Evolutionary conservation across 23 tunicate genomes (phyloP), one percentile per base, ranked within the genome.

Genomic region (Halocynthia aurantium): DNA sequence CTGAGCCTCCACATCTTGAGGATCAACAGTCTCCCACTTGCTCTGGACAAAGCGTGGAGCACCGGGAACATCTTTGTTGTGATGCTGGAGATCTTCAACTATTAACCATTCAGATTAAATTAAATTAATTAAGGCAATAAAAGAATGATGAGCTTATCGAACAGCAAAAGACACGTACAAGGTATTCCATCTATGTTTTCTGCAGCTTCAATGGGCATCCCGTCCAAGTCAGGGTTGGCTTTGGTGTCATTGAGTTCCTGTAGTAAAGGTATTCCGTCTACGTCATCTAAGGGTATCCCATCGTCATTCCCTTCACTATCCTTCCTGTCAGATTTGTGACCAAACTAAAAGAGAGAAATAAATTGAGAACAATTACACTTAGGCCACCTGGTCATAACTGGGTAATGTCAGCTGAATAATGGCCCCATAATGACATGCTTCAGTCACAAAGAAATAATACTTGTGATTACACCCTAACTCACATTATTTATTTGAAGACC

Each of bases 11-110:
- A 92, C 98, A 40, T 86, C 98, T 70, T 86, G 93, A 6, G 91
- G 91, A 78, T 92, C 86, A 20, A 92, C 98, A 7, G 92, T 92
- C 72, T 92, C 98, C 98, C 98, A 92, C 53, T 92, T 92, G 57
- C 93, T 87, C 68, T 86, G 92, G 8, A 92, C 85, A 64, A 92
- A 92, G 19, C 92, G 66, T 10, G 89, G 89, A 20, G 78, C n/a
- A 8, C 10, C 78, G 15, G 44, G 2, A 31, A 31, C 44, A 31
- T 31, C 44, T 31, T 31, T 31, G 44, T 31, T 31, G 44, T 31
- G 44, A 31, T 31, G 44, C 44, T 31, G 44, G 44, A 31, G 44
- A 31, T 31, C 44, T 31, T 31, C 44, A 31, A 31, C 44, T 31
- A 4, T 31, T 31, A 4, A 31, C 44, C 2, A 31, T 31, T 31